Percentiles rank a stretch among this genome's conserved stretches.
phyloP scores from a whole-genome alignment of 2,797 vertebrate genomes.

The Rhinophrynus dorsalis region DNA sequence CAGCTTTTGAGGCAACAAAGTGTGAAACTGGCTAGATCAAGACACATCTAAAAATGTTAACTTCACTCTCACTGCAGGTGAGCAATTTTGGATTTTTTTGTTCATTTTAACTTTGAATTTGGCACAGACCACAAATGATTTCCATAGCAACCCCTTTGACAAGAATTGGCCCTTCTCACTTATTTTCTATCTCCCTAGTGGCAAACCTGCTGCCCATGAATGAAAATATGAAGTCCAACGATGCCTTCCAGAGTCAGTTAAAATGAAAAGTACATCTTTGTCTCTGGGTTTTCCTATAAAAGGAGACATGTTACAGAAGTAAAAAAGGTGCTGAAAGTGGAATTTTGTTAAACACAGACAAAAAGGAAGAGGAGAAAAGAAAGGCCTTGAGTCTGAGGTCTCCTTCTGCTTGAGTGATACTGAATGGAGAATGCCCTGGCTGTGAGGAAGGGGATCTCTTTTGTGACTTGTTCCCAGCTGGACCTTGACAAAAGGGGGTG shows the following conservation, averaged over 20 bases:
- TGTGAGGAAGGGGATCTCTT: conserved; percentile 57
- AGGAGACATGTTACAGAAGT: conserved; percentile 24
- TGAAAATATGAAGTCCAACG: conserved; percentile 49
- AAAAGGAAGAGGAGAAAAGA: conserved; percentile 24
- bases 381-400: conserved; percentile 62
- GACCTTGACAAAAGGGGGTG: conserved; percentile 76
- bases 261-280: conserved; percentile 48
- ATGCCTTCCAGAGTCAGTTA: conserved; percentile 52
- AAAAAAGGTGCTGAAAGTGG: conserved; percentile 44
- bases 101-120: conserved; percentile 7
- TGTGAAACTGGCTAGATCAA: conserved; percentile 63
- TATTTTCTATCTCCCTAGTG: conserved; percentile 12
- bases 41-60: conserved; percentile 49
- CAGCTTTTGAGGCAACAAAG: conserved; percentile 55
- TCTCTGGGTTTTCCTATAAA: conserved; percentile 32
- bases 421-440: conserved; percentile 59
- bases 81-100: conserved; percentile 51
- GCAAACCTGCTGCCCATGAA: conserved; percentile 43
- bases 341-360: conserved; percentile 41
- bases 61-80: conserved; percentile 61
- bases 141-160: conserved; percentile 36
- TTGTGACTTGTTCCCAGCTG: conserved; percentile 80
- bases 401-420: conserved; percentile 79
- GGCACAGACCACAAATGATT: conserved; percentile 50
- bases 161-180: neutral